phyloP scores from a whole-genome alignment of 2,888 invertebrate genomes.

The Disparrhopalites patrizii region DNA sequence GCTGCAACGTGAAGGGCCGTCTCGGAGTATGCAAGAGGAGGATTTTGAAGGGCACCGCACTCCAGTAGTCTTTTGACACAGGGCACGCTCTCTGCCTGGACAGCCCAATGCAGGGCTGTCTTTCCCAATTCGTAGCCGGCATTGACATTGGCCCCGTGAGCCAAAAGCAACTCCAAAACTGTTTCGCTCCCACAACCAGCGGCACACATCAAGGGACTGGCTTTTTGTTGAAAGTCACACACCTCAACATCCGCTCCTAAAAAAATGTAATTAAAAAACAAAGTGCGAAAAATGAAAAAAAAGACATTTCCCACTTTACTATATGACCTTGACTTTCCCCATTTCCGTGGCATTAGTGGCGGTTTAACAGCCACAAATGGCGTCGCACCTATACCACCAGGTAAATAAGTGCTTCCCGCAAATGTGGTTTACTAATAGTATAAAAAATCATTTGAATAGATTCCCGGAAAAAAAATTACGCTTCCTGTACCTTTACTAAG shows the following conservation, averaged over 20 bases:
- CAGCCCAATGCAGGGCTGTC: conserved; percentile 74
- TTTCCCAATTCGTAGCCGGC: conserved; percentile 49
- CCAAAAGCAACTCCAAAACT: conserved; percentile 66
- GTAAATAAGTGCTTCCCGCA: too few relatives aligned
- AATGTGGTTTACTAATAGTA: too few relatives aligned
- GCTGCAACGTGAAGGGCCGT: conserved; percentile 75
- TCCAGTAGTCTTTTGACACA: conserved; percentile 70
- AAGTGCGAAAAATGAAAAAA: too few relatives aligned
- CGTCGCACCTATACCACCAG: too few relatives aligned
- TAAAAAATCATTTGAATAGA: too few relatives aligned
- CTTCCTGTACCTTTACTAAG: conserved; percentile 32
- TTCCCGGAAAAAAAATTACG: too few relatives aligned
- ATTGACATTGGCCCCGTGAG: conserved; percentile 64
- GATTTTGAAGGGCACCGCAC: conserved; percentile 74
- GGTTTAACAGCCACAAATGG: too few relatives aligned
- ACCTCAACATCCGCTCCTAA: conserved; percentile 41
- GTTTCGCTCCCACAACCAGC: conserved; percentile 60
- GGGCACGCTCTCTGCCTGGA: conserved; percentile 69
- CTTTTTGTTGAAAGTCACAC: conserved; percentile 39
- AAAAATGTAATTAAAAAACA: too few relatives aligned
- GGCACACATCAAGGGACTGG: conserved; percentile 41
- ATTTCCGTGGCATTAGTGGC: too few relatives aligned
- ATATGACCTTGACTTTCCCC: too few relatives aligned
- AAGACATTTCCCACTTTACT: too few relatives aligned
- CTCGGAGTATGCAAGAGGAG: conserved; percentile 54